Base-by-base conservation (phyloP, 2,797 vertebrate genomes). In the Fistularia commersonii region DNA sequence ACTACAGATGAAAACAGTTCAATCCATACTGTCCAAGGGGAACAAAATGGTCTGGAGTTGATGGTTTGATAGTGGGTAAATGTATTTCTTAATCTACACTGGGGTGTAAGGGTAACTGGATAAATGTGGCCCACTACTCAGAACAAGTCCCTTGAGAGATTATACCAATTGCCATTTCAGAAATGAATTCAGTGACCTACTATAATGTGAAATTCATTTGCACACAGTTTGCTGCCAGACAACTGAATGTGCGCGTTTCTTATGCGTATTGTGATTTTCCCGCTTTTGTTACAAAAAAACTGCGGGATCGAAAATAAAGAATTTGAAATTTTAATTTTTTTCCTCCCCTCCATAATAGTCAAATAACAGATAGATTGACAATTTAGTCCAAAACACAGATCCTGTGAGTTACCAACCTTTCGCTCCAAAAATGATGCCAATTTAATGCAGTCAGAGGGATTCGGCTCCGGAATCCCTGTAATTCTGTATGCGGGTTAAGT, bases 141-240 rank as follows among this genome's bases (percentile, higher is more conserved):
- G 67, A 83, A 83, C 85, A 86, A 77, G 64, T 91, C 91, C 90
- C 90, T 66, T 50, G 86, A 90, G 91, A 88, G 91, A 92, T 88
- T 81, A 88, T 77, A 89, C 88, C 90, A 88, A 93, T 89, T 93
- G 92, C 87, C 88, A 93, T 93, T 92, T 91, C 84, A 76, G 85
- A 93, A 92, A 97, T 95, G 88, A 94, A 97, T 93, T 95, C 93
- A 95, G 89, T 95, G 93, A 97, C 94, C 93, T 93, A 92, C 84
- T 91, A 79, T 93, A 94, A 95, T 94, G 87, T 32, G 61, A 90
- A 87, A 88, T 92, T 91, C 87, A 90, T 91, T 90, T 91, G 89
- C 85, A 89, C 84, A 91, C 66, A 72, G 80, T 90, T 87, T 90
- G 76, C 88, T 14, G 11, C 48, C 37, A 81, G 69, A 74, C 66